phyloP scores from a whole-genome alignment of 2,113 vertebrate genomes.

The Geothlypis trichas region DNA sequence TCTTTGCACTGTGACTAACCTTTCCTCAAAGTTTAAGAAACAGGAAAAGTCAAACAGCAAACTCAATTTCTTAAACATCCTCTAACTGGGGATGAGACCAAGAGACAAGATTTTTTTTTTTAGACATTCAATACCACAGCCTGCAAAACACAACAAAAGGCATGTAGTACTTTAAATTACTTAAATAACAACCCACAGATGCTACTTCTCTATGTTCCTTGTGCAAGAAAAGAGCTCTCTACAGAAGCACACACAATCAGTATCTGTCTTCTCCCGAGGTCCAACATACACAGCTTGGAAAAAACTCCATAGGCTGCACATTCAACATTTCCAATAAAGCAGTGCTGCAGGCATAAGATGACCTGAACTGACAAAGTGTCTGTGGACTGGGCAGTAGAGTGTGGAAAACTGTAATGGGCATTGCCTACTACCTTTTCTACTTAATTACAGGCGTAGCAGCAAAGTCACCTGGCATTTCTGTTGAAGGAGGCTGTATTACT shows the following conservation, averaged over 20 bases:
- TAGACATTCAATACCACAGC: not conserved
- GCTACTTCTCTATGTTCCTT: not conserved
- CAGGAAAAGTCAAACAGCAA: not conserved
- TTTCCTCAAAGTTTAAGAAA: not conserved
- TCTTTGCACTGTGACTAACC: not conserved
- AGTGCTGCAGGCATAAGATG: not conserved
- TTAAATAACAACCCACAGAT: not conserved
- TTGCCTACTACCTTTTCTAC: not conserved
- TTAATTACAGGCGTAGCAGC: not conserved
- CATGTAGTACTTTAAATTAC: not conserved
- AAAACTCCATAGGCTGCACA: not conserved
- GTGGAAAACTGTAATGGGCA: not conserved
- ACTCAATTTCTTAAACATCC: not conserved
- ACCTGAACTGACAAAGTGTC: not conserved
- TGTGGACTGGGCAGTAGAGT: not conserved
- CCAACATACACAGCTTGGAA: not conserved
- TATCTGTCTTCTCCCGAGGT: not conserved
- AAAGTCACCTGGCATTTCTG: not conserved
- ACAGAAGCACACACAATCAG: not conserved
- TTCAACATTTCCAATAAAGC: not conserved
- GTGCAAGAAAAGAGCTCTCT: not conserved
- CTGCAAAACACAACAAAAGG: not conserved
- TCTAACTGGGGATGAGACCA: not conserved
- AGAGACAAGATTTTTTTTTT: not conserved
- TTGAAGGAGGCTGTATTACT: not conserved